Percentiles rank a stretch among this genome's conserved stretches.
Conservation (phyloP, 2,888 invertebrate genomes). For the Merodon equestris region DNA sequence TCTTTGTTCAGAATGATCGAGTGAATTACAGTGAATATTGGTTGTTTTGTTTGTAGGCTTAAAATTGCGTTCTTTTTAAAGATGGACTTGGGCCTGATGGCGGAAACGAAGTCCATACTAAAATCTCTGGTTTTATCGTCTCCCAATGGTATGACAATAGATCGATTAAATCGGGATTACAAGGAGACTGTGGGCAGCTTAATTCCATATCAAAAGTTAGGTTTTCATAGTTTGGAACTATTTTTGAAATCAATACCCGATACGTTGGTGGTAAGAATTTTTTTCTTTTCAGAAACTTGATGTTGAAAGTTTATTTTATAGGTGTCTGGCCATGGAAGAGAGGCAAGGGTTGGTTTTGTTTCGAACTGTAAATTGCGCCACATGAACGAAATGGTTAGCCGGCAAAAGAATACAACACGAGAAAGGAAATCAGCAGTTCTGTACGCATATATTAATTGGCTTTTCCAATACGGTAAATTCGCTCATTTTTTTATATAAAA, state of each 20-base stretch:
- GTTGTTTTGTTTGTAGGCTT: too few species aligned
- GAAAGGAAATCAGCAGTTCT: constrained; percentile 38
- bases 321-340: constrained; percentile 72
- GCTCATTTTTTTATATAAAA: too few species aligned
- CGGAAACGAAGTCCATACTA: constrained; percentile 73
- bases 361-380: constrained; percentile 71
- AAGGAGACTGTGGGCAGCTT: constrained; percentile 70
- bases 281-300: background rate
- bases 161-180: constrained; percentile 72
- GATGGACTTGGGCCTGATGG: constrained; percentile 72
- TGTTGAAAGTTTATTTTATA: constrained; percentile 43
- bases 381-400: constrained; percentile 72
- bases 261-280: constrained; percentile 71
- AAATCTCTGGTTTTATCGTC: constrained; percentile 74
- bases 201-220: constrained; percentile 72
- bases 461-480: too few species aligned
- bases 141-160: constrained; percentile 71
- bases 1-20: too few species aligned
- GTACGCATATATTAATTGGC: too few species aligned
- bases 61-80: background rate
- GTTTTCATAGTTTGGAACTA: constrained; percentile 72
- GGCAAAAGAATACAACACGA: constrained; percentile 72
- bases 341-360: constrained; percentile 71
- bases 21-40: too few species aligned
- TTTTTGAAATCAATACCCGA: constrained; percentile 74